A percentile compares a stretch with the other conserved stretches of the same genome.
phyloP scores from a whole-genome alignment of 1,140 invertebrate species.

The Antheraea mylitta region DNA sequence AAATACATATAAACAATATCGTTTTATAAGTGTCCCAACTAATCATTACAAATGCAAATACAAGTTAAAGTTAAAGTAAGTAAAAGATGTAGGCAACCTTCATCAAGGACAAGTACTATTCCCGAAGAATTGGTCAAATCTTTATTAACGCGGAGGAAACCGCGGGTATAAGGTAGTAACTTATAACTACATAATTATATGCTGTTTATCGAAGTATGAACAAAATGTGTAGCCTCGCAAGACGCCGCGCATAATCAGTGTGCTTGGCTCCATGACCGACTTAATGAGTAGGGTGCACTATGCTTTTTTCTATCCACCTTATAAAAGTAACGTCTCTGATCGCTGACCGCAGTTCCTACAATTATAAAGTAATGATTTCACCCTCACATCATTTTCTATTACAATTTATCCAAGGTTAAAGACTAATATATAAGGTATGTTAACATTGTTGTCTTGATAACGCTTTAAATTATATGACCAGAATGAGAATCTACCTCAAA shows the following conservation, averaged over 20 bases:
- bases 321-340: conserved; percentile 13
- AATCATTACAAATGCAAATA: too few relatives aligned
- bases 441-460: background rate
- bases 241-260: conserved; percentile 31
- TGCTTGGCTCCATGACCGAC: conserved; percentile 31
- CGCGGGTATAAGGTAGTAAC: background rate
- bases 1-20: too few relatives aligned
- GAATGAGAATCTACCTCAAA: too few relatives aligned
- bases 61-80: too few relatives aligned
- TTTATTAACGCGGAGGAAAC: background rate
- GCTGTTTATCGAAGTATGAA: conserved; percentile 9
- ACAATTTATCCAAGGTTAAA: background rate
- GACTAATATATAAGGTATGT: background rate
- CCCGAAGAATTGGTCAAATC: too few relatives aligned
- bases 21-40: too few relatives aligned
- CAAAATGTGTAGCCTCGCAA: background rate
- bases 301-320: conserved; percentile 25
- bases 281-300: conserved; percentile 32
- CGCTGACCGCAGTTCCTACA: conserved; percentile 31
- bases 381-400: background rate
- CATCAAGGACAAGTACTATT: too few relatives aligned
- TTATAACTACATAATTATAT: background rate
- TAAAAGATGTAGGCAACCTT: too few relatives aligned
- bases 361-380: conserved; percentile 2
- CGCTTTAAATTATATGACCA: too few relatives aligned